Conservation (phyloP, 2,797 vertebrate genomes). For the Spondyliosoma cantharus region DNA sequence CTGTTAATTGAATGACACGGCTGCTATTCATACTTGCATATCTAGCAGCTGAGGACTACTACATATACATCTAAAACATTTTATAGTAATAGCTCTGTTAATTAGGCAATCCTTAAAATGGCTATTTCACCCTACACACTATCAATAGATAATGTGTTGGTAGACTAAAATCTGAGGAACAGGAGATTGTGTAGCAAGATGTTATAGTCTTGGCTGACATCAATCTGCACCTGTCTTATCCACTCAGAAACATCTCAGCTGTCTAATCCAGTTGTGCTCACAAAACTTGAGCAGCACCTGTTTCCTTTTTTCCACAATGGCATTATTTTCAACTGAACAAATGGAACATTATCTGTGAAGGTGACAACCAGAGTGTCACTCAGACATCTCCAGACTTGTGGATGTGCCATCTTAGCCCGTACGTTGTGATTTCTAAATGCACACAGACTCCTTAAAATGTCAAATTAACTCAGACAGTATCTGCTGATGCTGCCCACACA, state of each 20-base stretch:
- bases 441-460: not conserved
- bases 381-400: not conserved
- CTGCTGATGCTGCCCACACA: not conserved
- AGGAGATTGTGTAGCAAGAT: not conserved
- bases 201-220: not conserved
- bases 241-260: not conserved
- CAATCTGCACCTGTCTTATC: not conserved
- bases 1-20: not conserved
- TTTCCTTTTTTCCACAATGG: not conserved
- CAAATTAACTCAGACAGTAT: not conserved
- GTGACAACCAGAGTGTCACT: not conserved
- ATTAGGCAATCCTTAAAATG: not conserved
- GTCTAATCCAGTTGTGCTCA: not conserved
- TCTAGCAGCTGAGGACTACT: not conserved
- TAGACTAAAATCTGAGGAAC: not conserved
- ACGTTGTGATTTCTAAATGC: not conserved
- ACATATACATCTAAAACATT: not conserved
- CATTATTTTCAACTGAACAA: constrained; percentile 6
- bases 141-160: not conserved
- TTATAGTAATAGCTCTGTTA: not conserved
- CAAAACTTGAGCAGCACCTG: not conserved
- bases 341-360: not conserved
- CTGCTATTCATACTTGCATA: not conserved
- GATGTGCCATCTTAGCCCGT: not conserved
- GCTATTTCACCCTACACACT: not conserved